Conservation (phyloP, 2,888 invertebrate genomes). For the Carpatolechia fugitivella region DNA sequence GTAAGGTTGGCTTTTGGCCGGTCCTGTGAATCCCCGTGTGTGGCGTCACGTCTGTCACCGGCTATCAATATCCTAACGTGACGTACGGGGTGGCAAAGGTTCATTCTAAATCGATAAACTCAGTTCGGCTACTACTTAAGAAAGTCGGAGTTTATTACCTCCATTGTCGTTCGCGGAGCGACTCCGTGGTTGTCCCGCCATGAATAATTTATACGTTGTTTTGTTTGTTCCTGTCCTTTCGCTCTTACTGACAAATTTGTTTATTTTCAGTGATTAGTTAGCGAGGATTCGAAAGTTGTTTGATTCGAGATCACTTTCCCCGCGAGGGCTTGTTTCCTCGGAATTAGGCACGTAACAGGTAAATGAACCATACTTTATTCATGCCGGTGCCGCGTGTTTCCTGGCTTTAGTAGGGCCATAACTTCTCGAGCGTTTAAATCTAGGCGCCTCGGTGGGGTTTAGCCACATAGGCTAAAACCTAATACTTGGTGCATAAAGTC, state of each 20-base stretch:
- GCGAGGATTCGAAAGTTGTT: neutral
- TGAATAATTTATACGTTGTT: slow-evolving; percentile 16
- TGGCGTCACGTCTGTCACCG: slow-evolving; percentile 68
- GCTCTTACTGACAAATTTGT: neutral
- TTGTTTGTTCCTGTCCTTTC: neutral
- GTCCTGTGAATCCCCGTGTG: slow-evolving; percentile 41
- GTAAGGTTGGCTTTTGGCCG: slow-evolving; percentile 33
- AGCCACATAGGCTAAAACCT: too few species aligned
- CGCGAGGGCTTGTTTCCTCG: neutral
- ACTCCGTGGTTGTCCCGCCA: slow-evolving; percentile 12
- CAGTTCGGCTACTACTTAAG: slow-evolving; percentile 65
- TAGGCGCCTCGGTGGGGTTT: too few species aligned
- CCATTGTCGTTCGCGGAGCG: slow-evolving; percentile 59
- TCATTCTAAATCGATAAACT: slow-evolving; percentile 70
- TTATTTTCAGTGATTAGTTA: slow-evolving; percentile 9
- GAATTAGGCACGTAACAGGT: too few species aligned
- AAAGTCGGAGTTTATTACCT: slow-evolving; percentile 68
- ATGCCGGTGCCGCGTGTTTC: too few species aligned
- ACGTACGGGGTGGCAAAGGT: slow-evolving; percentile 71
- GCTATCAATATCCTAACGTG: slow-evolving; percentile 75
- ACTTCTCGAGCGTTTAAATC: too few species aligned
- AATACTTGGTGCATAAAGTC: too few species aligned
- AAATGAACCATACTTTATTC: too few species aligned
- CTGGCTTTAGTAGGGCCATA: too few species aligned
- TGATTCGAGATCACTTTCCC: neutral